Evolutionary conservation across 2,797 vertebrate species (phyloP).

Genomic region (Scyliorhinus canicula): DNA sequence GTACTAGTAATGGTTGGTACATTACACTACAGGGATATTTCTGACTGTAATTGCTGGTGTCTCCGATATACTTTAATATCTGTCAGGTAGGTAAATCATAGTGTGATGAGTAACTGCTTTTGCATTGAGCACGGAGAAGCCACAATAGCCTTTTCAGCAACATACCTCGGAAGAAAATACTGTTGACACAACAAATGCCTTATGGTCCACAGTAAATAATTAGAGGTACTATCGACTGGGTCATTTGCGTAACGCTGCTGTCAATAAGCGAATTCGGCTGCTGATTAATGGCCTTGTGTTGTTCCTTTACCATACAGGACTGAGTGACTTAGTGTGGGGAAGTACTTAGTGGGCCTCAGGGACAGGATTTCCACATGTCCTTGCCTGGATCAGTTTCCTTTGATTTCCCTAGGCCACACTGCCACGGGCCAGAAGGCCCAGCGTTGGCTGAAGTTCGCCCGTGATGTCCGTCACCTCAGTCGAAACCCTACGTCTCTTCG

Average conservation of each 20-base stretch:
- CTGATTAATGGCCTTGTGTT: conserved; percentile 51
- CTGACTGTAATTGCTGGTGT: conserved; percentile 8
- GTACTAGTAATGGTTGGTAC: neutral
- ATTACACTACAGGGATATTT: neutral
- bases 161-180: neutral
- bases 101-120: conserved; percentile 9
- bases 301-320: conserved; percentile 46
- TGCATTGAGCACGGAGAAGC: neutral
- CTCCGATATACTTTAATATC: conserved; percentile 9
- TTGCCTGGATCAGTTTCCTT: conserved; percentile 52
- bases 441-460: neutral
- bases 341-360: conserved; percentile 48
- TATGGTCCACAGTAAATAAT: conserved; percentile 46
- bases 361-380: conserved; percentile 48
- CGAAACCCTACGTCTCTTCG: neutral
- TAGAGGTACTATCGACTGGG: conserved; percentile 53
- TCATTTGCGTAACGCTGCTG: conserved; percentile 54
- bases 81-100: neutral
- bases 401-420: conserved; percentile 55
- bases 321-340: conserved; percentile 49
- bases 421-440: conserved; percentile 50
- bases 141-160: neutral
- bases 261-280: conserved; percentile 51
- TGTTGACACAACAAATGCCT: neutral
- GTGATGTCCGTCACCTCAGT: neutral